Base-by-base conservation (phyloP, 1,140 invertebrate species). In the Ceratosolen solmsi region DNA sequence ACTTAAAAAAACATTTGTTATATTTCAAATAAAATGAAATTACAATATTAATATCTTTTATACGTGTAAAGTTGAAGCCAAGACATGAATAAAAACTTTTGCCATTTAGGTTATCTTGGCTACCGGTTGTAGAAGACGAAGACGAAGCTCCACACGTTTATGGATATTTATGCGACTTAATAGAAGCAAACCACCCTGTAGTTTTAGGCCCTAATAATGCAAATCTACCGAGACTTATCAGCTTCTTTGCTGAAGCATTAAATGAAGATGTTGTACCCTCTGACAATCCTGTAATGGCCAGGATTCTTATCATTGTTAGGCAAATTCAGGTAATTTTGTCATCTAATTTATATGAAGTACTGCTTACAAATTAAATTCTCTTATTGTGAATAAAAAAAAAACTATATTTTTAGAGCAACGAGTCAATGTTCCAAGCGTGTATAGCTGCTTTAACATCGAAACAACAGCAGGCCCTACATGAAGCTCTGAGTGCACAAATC, bases 91-190 rank as follows among this genome's bases (percentile, higher is more conserved):
- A n/a, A n/a, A n/a, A n/a, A n/a, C n/a, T n/a, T n/a, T n/a, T n/a
- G n/a, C n/a, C n/a, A n/a, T 86, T 38, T 80, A 95, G 95, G 95
- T 93, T 99, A 72, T 95, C 94, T 79, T 99, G 98, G 98, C 93
- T 99, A 84, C 99, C 99, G 38, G 96, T 99, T 22, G 95, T 95
- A 84, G 98, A 99, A 91, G 99, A 99, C 91, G 94, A 95, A 33
- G 99, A 99, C 86, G 99, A 99, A 92, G 96, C 97, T 76, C 95
- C 96, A 70, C 96, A 98, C 89, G 96, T 99, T 54, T 99, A 99
- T 90, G 95, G 95, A 79, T 98, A 99, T 91, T 92, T 99, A 41
- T 99, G 98, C 92, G 97, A 99, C 92, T 93, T 99, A 54, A 96
- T 99, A 73, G 97, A 99, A 92, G 93, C 93, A 81, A 98, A 99